Evolutionary conservation across 1,140 invertebrate genomes (phyloP), one percentile per base, ranked within the genome.

Genomic region (Penaeus vannamei): DNA sequence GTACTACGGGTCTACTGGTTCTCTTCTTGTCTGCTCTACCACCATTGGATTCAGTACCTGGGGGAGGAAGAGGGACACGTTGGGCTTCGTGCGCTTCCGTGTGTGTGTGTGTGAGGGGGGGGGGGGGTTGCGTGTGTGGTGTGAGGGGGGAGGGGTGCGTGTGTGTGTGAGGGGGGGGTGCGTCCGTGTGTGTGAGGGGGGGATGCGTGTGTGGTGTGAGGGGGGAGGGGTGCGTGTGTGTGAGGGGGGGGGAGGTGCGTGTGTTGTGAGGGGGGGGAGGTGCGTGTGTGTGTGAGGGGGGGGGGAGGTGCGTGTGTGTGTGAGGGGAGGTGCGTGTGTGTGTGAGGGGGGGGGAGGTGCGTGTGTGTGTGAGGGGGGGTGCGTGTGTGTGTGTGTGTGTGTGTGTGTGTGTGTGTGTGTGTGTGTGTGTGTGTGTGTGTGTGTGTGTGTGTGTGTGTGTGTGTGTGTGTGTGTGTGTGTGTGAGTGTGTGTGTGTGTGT

Each of bases 381-480:
- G n/a, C n/a, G 81, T 60, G 17, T 14, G 26, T 81, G 5, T 19
- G 46, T 17, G 22, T 36, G 14, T 14, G 79, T 42, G 19, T 0
- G 32, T 22, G 46, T n/a, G 53, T 61, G 23, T 46, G 26, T 20
- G 53, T 59, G 79, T 20, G 0, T 20, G 46, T 81, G 79, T 46
- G 42, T 53, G 17, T 46, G 36, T 23, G 79, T 26, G 59, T 81
- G 32, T 46, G 79, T 59, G 32, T 22, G 79, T 19, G 79, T 17
- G 17, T 53, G 42, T 46, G 32, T 42, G 32, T 53, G 79, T 42
- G n/a, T 17, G 46, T 53, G 79, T 46, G 36, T 46, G 32, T 53
- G 79, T 81, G 79, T 20, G 79, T n/a, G 12, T 53, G 79, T 81
- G 79, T 19, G 46, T 81, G 79, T 53, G 79, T 17, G n/a, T 19